A percentile compares a stretch with the other conserved stretches of the same genome.
Conservation (phyloP, 2,113 vertebrate genomes). For the Mormyrus iriodes region DNA sequence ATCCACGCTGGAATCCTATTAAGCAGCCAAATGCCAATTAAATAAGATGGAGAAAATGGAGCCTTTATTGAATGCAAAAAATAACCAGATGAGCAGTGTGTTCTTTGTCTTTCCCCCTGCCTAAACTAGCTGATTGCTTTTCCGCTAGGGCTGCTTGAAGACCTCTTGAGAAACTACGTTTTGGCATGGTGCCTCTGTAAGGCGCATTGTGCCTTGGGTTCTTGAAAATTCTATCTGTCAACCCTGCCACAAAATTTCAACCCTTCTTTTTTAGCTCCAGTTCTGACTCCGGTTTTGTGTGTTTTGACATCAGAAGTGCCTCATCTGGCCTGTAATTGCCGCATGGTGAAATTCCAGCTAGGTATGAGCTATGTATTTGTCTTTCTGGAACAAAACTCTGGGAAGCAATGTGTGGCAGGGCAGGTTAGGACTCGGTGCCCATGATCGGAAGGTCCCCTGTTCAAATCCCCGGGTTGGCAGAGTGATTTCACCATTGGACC, state of each 20-base stretch:
- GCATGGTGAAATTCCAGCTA: not conserved
- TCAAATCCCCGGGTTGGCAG: not conserved
- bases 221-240: not conserved
- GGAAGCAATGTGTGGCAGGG: not conserved
- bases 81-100: not conserved
- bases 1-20: not conserved
- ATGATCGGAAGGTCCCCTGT: not conserved
- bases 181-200: not conserved
- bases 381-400: not conserved
- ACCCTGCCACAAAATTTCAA: not conserved
- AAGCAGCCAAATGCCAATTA: not conserved
- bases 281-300: not conserved
- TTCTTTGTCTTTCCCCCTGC: not conserved
- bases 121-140: not conserved
- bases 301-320: not conserved
- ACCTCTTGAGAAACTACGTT: not conserved
- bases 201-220: not conserved
- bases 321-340: not conserved
- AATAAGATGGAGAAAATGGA: not conserved
- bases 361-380: not conserved
- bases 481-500: not conserved
- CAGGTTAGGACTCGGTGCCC: not conserved
- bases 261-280: not conserved
- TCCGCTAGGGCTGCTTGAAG: not conserved
- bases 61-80: not conserved